Evolutionary conservation across 2,888 invertebrate species (phyloP), one percentile per base, ranked within the genome.

Genomic region (Glyphotaelius pellucidus): DNA sequence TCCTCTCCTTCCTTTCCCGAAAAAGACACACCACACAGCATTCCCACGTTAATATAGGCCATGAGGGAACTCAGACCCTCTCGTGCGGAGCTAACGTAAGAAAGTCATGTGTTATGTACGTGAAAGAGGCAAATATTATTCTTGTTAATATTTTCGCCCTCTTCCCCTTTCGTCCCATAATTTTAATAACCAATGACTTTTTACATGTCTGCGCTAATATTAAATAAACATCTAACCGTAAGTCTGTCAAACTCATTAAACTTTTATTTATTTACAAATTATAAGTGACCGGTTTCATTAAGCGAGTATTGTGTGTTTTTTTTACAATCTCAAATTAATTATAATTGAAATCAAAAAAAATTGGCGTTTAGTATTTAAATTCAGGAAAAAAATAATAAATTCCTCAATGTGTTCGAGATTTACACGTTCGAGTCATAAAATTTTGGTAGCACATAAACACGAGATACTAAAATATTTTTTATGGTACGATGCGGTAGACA

Each of bases 401-500:
- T 47, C 14, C 47, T 42, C 38, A 11, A 86, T 42, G 86, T 42
- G 86, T 86, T 42, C n/a, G 86, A 86, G 30, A 86, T 86, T 86
- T 86, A 86, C 86, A 42, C 42, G 86, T 86, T 7, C 30, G 12
- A 42, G n/a, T 30, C 86, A 12, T 86, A 42, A 86, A 86, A 47
- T 7, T 86, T 86, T 86, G 47, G 30, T 86, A 67, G 11, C 31
- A 67, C 67, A 87, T 87, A 86, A 86, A 87, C 52, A 67, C 47
- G n/a, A 15, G 32, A 32, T 35, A 87, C 19, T 87, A 87, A 87
- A 87, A 67, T 19, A 67, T 32, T 67, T 67, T 91, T 91, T 35
- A 83, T 83, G 25, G n/a, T 32, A n/a, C 88, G 38, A 81, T 91
- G 91, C 91, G 91, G 91, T 91, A 91, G 91, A 83, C 32, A 80